A percentile compares a stretch with the other conserved stretches of the same genome.
Evolutionary conservation across 2,113 vertebrate genomes (phyloP).

Genomic region (Drymodes brunneopygia): DNA sequence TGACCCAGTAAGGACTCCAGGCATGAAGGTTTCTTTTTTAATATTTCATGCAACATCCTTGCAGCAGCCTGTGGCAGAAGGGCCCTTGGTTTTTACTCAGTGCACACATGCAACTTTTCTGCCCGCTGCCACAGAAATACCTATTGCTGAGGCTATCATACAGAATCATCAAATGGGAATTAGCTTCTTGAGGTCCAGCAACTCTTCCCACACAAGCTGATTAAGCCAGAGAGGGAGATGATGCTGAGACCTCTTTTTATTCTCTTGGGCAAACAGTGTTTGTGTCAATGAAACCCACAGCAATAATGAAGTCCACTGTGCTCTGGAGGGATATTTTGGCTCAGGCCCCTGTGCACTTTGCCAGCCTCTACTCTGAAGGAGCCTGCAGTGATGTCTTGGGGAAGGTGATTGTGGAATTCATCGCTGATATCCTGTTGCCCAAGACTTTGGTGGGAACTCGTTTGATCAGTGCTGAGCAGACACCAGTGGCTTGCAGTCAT

Average conservation of each 20-base stretch:
- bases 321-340: neutral
- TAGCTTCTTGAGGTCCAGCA: neutral
- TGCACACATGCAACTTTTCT: neutral
- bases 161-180: neutral
- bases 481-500: neutral
- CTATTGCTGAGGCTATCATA: neutral
- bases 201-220: neutral
- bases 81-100: neutral
- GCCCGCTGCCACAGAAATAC: neutral
- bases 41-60: neutral
- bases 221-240: neutral
- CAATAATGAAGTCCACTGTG: neutral
- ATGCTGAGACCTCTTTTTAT: neutral
- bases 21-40: neutral
- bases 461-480: neutral
- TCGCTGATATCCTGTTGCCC: neutral
- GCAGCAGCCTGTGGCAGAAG: neutral
- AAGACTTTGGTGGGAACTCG: neutral
- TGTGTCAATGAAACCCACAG: neutral
- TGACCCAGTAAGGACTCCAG: constrained; percentile 37
- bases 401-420: neutral
- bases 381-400: neutral
- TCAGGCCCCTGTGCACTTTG: neutral
- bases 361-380: neutral
- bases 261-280: fast-evolving